Conservation (phyloP, 2,113 vertebrate species). For the Semicossyphus pulcher region DNA sequence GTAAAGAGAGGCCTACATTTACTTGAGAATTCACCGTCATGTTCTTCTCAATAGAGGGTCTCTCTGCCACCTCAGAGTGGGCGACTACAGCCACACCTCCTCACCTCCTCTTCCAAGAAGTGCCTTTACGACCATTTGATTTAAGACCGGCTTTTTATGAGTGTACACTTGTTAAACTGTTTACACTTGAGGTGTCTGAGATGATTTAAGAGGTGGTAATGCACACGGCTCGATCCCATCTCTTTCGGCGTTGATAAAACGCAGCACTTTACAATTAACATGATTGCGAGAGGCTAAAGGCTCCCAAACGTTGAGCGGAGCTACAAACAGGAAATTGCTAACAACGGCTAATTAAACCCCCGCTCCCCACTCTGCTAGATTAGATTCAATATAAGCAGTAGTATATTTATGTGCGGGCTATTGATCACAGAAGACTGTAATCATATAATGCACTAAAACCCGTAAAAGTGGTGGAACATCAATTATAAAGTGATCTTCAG, state of each 20-base stretch:
- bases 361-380: constrained; percentile 61
- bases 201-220: constrained; percentile 21
- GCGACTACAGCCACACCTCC: background rate
- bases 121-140: no score
- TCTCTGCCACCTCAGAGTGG: background rate
- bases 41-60: background rate
- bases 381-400: constrained; percentile 32
- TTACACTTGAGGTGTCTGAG: constrained; percentile 30
- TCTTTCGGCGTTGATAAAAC: constrained; percentile 28
- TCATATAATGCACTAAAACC: constrained; percentile 56
- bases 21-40: background rate
- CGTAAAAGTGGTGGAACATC: constrained; percentile 48
- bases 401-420: constrained; percentile 61
- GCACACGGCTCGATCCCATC: constrained; percentile 8
- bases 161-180: constrained; percentile 14
- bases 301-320: constrained; percentile 31
- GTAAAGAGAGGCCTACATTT: no score
- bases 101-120: background rate
- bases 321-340: constrained; percentile 50
- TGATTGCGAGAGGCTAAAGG: constrained; percentile 51
- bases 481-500: constrained; percentile 62
- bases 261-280: constrained; percentile 47
- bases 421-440: constrained; percentile 62
- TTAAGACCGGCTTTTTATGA: constrained; percentile 31
- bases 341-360: constrained; percentile 63